These are phyloP conservation scores for Progne subis DNA, from an alignment of 2,113 vertebrate genomes.

Conservation along the genomic window DNA sequence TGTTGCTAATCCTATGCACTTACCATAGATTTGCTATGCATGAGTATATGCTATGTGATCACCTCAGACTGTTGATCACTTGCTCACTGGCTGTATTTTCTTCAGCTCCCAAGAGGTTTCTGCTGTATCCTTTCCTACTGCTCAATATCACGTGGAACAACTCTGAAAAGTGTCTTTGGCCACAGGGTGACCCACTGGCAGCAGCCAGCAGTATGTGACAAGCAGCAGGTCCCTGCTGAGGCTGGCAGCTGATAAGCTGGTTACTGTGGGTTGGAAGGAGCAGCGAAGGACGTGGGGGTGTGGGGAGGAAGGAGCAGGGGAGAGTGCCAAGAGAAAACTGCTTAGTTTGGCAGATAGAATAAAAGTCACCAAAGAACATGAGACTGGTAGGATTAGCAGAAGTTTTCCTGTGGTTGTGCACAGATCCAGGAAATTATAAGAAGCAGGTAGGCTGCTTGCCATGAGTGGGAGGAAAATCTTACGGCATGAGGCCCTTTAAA, in stretches of 20 bases:
- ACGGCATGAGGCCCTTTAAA: constrained; percentile 34
- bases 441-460: constrained; percentile 67
- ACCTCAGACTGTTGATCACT: neutral
- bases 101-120: neutral
- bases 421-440: constrained; percentile 69
- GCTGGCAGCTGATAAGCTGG: constrained; percentile 42
- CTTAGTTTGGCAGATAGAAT: constrained; percentile 67
- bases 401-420: constrained; percentile 65
- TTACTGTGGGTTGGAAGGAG: neutral
- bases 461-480: constrained; percentile 68
- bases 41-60: neutral
- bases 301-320: neutral
- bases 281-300: neutral
- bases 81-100: neutral
- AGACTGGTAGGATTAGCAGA: constrained; percentile 68
- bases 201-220: neutral
- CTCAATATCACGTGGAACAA: neutral
- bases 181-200: neutral
- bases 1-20: neutral
- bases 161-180: neutral
- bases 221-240: neutral
- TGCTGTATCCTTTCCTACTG: neutral
- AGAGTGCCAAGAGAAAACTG: constrained; percentile 58
- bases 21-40: neutral
- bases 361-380: constrained; percentile 66